A percentile compares a stretch with the other conserved stretches of the same genome.
phyloP scores from a whole-genome alignment of 2,113 vertebrate genomes.

The Silurus asotus region DNA sequence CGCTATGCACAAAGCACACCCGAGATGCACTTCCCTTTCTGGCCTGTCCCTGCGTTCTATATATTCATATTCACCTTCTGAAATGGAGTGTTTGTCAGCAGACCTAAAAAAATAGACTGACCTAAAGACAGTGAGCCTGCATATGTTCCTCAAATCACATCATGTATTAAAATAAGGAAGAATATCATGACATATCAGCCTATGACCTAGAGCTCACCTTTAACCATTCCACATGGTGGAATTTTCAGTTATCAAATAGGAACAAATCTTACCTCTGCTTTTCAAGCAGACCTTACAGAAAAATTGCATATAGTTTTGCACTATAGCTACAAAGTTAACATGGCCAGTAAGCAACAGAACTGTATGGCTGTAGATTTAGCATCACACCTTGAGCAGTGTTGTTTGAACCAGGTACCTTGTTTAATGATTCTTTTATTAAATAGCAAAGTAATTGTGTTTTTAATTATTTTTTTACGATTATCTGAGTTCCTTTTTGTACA shows the following conservation, averaged over 20 bases:
- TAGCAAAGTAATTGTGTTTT: too few relatives aligned
- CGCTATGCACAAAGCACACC: slow-evolving; percentile 67
- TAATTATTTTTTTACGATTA: too few relatives aligned
- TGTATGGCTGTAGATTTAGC: not conserved
- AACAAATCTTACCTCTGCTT: not conserved
- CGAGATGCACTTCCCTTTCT: slow-evolving; percentile 48
- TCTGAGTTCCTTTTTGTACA: too few relatives aligned
- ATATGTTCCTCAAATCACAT: not conserved
- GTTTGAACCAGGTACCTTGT: too few relatives aligned
- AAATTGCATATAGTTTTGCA: not conserved
- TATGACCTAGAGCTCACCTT: not conserved
- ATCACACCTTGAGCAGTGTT: too few relatives aligned
- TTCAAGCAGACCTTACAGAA: not conserved
- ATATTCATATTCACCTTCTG: not conserved
- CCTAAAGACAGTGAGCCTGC: not conserved
- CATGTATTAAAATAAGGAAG: not conserved
- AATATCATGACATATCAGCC: not conserved
- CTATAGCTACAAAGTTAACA: not conserved
- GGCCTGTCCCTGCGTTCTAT: not conserved
- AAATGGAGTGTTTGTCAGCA: not conserved
- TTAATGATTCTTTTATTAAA: too few relatives aligned
- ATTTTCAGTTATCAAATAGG: not conserved
- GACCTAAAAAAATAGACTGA: not conserved
- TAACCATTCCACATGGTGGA: not conserved
- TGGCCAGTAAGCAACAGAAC: not conserved